Conservation (phyloP, 2,113 vertebrate genomes). For the Leptosomus discolor region DNA sequence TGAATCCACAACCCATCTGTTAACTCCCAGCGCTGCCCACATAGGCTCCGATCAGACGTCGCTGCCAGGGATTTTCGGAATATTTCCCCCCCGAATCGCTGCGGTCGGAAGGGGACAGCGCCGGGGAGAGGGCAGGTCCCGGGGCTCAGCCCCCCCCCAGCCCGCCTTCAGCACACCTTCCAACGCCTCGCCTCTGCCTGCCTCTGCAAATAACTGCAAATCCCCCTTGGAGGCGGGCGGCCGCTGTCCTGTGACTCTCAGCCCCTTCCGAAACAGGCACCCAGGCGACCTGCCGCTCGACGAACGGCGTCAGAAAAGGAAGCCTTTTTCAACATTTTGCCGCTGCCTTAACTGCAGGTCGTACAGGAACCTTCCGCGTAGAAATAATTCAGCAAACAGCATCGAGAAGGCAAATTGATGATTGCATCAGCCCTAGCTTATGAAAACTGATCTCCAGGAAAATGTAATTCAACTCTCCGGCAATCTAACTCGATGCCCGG, state of each 20-base stretch:
- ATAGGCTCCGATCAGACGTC: neutral
- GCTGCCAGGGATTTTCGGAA: neutral
- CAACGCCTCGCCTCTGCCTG: neutral
- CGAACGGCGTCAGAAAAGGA: neutral
- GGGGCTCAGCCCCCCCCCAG: neutral
- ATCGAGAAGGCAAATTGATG: neutral
- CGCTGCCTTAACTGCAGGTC: accelerated
- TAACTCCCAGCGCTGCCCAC: constrained; percentile 28
- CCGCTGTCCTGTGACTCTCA: neutral
- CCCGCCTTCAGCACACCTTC: neutral
- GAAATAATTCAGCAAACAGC: constrained; percentile 25
- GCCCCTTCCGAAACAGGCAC: neutral
- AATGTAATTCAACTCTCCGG: constrained; percentile 35
- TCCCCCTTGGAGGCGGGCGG: neutral
- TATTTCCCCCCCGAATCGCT: neutral
- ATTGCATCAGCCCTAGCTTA: constrained; percentile 39
- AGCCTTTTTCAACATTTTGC: neutral
- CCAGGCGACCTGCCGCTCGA: neutral
- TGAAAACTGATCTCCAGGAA: constrained; percentile 50
- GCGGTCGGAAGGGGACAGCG: neutral
- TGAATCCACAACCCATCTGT: constrained; percentile 37
- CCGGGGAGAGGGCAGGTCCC: neutral
- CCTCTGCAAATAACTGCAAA: neutral
- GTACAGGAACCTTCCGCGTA: neutral
- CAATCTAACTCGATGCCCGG: constrained; percentile 25